A percentile compares a stretch with the other conserved stretches of the same genome.
Evolutionary conservation across 2,888 invertebrate genomes (phyloP).

Genomic region (Trichacis sp.): DNA sequence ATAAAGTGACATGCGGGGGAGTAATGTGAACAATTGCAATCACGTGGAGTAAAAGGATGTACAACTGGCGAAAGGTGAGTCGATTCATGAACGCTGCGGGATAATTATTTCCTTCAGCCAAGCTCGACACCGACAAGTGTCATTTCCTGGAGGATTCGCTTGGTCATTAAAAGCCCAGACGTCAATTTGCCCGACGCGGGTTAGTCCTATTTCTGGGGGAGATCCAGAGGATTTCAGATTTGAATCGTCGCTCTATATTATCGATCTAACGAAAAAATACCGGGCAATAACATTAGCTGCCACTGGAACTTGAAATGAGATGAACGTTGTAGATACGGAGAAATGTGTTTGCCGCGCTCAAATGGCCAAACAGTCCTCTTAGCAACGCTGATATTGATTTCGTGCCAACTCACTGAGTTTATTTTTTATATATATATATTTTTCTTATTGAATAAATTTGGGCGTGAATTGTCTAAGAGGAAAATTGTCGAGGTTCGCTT

Average conservation of each 20-base stretch:
- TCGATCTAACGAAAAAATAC: conserved; percentile 21
- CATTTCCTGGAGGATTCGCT: conserved; percentile 43
- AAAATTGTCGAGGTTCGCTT: no score
- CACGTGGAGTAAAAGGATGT: conserved; percentile 35
- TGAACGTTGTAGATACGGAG: conserved; percentile 8
- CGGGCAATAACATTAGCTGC: conserved; percentile 1
- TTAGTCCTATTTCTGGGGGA: conserved; percentile 39
- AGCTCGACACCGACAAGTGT: conserved; percentile 43
- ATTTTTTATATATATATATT: conserved; percentile 10
- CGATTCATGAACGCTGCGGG: conserved; percentile 41
- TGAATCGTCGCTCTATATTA: conserved; percentile 27
- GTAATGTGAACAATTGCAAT: conserved; percentile 31
- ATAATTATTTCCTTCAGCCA: conserved; percentile 43
- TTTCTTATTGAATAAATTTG: neutral
- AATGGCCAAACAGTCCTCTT: conserved; percentile 38
- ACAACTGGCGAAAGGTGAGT: conserved; percentile 37
- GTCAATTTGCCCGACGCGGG: conserved; percentile 34
- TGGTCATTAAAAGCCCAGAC: conserved; percentile 43
- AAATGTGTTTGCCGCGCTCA: conserved; percentile 22
- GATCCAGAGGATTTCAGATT: conserved; percentile 39
- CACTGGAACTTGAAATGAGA: conserved; percentile 1
- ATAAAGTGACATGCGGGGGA: neutral
- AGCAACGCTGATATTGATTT: conserved; percentile 42
- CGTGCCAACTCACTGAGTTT: conserved; percentile 27
- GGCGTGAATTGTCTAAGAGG: neutral